phyloP scores from a whole-genome alignment of 1,140 invertebrate genomes.

The Apis florea region DNA sequence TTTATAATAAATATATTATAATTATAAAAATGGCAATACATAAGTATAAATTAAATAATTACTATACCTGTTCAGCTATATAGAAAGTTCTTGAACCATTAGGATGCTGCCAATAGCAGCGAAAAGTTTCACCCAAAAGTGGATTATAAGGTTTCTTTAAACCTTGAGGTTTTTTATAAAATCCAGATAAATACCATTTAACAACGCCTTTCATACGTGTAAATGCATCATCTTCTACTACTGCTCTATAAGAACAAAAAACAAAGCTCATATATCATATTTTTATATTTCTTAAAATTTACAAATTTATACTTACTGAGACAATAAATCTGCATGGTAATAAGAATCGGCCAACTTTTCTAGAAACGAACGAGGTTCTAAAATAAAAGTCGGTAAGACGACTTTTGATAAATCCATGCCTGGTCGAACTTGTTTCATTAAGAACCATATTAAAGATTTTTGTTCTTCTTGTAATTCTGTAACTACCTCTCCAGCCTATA shows the following conservation, averaged over 20 bases:
- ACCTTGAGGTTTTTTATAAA: conserved; percentile 95
- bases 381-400: conserved; percentile 93
- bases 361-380: conserved; percentile 95
- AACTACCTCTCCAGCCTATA: conserved; percentile 91
- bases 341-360: conserved; percentile 97
- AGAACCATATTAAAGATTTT: conserved; percentile 95
- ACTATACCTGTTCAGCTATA: conserved; percentile 91
- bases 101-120: conserved; percentile 94
- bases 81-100: conserved; percentile 94
- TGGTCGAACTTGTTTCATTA: conserved; percentile 96
- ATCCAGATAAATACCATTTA: conserved; percentile 93
- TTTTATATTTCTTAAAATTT: not conserved
- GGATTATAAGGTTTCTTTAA: conserved; percentile 99
- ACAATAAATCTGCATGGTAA: conserved; percentile 94
- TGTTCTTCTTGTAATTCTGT: conserved; percentile 97
- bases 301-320: conserved; percentile 84
- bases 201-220: conserved; percentile 94
- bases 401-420: conserved; percentile 98
- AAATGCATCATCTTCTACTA: conserved; percentile 92
- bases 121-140: conserved; percentile 94
- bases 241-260: conserved; percentile 84
- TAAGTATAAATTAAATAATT: not conserved
- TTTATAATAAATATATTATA: not conserved
- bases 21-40: not conserved
- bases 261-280: conserved; percentile 3